Evolutionary conservation across 2,888 invertebrate genomes (phyloP), one percentile per base, ranked within the genome.

Genomic region (Trichogramma dendrolimi): DNA sequence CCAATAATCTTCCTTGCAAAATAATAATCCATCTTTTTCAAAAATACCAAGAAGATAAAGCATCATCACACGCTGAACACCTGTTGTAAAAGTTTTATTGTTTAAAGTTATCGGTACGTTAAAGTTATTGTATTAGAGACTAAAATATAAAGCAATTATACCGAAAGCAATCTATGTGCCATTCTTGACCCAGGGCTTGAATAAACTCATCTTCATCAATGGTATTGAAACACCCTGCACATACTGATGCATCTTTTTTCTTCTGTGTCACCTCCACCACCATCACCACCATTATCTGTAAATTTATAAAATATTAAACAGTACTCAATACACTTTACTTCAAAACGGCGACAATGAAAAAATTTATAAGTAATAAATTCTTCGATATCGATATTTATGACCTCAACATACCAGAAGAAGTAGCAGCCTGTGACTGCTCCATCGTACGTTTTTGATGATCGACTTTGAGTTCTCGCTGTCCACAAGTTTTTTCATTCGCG

Each of bases 11-110:
- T 87, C 86, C 77, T 91, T 90, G 73, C 95, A 95, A 81, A 93
- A 94, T 52, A 95, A 82, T 66, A 93, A 78, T 0, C 94, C 94
- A 72, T 91, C 89, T 77, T 93, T 94, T 81, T 95, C 95, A 80
- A 94, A 94, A 93, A 81, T 95, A 95, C 95, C 95, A 96, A 69
- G 87, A 88, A 4, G 90, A 91, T 47, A 96, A 81, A 58, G 88
- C 84, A n/a, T 84, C 85, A 76, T 93, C 92, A 77, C 96, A 96
- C 0, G 90, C 92, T 10, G 94, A 93, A 80, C 96, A 95, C 77
- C 95, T 93, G 72, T 44, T 49, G 10, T 61, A n/a, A 6, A 8
- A 55, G 38, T 46, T 47, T 53, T 40, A 8, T 42, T 41, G 42
- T 43, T 14, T 47, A 14, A 7, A 43, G 43, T 8, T 44, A 11